Percentiles rank a stretch among this genome's conserved stretches.
Conservation (phyloP, 2,113 vertebrate species). For the Perognathus longimembris region DNA sequence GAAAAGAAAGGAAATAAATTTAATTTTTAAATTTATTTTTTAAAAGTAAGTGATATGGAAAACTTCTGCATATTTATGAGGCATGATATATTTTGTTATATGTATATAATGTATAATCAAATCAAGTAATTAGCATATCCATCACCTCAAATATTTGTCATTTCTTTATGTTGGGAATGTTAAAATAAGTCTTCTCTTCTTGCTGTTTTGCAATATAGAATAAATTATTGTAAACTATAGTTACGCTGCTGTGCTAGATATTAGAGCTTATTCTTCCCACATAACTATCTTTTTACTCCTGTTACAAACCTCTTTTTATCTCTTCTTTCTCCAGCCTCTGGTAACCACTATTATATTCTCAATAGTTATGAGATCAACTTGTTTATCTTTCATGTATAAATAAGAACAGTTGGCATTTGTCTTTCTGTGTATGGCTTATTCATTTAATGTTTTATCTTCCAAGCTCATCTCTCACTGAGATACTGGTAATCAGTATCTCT, state of each 20-base stretch:
- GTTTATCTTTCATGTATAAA: neutral
- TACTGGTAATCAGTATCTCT: neutral
- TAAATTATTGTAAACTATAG: neutral
- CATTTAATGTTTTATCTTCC: neutral
- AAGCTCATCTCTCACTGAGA: neutral
- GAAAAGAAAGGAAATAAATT: neutral
- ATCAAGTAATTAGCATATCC: neutral
- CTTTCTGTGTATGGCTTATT: neutral
- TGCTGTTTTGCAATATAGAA: neutral
- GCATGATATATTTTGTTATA: neutral
- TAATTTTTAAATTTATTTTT: neutral
- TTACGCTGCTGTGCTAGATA: neutral
- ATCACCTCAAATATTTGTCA: neutral
- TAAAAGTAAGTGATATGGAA: neutral
- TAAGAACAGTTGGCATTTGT: neutral
- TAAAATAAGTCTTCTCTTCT: neutral
- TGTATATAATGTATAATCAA: neutral
- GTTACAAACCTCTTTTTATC: neutral
- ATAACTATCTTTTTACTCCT: neutral
- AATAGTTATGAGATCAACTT: neutral
- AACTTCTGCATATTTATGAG: neutral
- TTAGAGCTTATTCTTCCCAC: neutral
- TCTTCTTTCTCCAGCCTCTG: neutral
- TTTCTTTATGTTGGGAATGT: neutral
- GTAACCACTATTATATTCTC: neutral